Percentiles rank a stretch among this genome's conserved stretches.
Evolutionary conservation across 2,797 vertebrate genomes (phyloP).

Genomic region (Lerista edwardsae): DNA sequence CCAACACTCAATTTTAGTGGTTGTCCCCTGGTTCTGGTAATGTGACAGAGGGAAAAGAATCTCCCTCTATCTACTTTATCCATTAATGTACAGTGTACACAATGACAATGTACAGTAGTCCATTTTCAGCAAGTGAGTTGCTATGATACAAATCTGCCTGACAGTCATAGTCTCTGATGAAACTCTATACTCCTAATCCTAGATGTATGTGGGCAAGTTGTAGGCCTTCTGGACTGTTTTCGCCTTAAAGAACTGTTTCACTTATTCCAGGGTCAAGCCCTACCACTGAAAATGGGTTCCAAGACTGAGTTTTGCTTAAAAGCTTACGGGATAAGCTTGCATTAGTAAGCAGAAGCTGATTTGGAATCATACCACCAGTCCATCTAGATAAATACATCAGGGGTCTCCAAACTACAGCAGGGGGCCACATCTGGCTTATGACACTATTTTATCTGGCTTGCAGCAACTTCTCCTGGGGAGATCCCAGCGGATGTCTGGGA

Average conservation of each 20-base stretch:
- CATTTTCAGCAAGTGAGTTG: not conserved
- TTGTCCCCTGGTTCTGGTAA: too few species aligned
- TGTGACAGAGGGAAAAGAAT: too few species aligned
- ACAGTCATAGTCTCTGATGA: not conserved
- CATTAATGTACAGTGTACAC: too few species aligned
- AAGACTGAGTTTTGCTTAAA: not conserved
- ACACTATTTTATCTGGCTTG: too few species aligned
- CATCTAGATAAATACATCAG: not conserved
- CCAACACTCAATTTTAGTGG: too few species aligned
- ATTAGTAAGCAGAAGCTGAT: too few species aligned
- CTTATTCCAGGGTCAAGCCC: not conserved
- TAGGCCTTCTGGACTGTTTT: not conserved
- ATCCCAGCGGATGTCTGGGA: too few species aligned
- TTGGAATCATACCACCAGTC: too few species aligned
- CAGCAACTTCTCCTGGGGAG: too few species aligned
- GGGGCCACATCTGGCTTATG: too few species aligned
- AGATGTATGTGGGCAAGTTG: not conserved
- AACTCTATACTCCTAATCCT: not conserved
- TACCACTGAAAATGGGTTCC: not conserved
- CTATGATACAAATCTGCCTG: not conserved
- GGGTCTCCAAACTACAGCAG: too few species aligned
- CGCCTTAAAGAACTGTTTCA: not conserved
- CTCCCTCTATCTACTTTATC: too few species aligned
- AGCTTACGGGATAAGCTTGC: not conserved
- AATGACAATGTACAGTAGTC: not conserved